Base-by-base conservation (phyloP, 1,140 invertebrate genomes). In the Anastrepha obliqua region DNA sequence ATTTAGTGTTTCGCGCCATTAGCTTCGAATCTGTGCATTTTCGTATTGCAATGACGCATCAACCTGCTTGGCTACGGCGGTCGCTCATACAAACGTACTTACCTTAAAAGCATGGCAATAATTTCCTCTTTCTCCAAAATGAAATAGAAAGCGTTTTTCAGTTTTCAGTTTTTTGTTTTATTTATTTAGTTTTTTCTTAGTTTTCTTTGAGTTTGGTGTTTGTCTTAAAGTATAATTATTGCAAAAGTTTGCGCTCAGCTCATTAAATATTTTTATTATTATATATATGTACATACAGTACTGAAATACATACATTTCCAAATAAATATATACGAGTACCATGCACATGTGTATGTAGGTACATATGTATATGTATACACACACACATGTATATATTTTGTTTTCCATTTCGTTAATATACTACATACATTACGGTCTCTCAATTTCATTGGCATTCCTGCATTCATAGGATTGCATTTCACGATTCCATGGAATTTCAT, bases 241-340 rank as follows among this genome's bases (percentile, higher is more conserved):
- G 89, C 88, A 89, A 90, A 90, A 90, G 91, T 90, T 87, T 88
- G 87, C 78, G 81, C 86, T 88, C 88, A 89, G 89, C 89, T 90
- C 87, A 90, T 89, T 90, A 88, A 89, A 74, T 87, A 67, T 74
- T 87, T 88, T 89, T 89, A 81, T 88, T 89, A 29, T 85, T 58
- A 86, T 90, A 89, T 91, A 90, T 88, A 88, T 91, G 89, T 89
- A 89, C 7, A 58, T 58, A 13, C 2, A 8, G 55, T 13, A 58
- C 13, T 62, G 13, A 17, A 13, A 62, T 15, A 62, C 60, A 62
- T 62, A 62, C 15, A 62, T 15, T 15, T 62, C 5, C 17, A 62
- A 8, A 62, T 62, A 62, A 8, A 62, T 62, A 62, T 62, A 15
- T 62, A 62, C 51, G 51, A 29, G 29, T 55, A 11, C 51, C 51